Base-by-base conservation (phyloP, 1,140 invertebrate species). In the Paracyclopina nana region DNA sequence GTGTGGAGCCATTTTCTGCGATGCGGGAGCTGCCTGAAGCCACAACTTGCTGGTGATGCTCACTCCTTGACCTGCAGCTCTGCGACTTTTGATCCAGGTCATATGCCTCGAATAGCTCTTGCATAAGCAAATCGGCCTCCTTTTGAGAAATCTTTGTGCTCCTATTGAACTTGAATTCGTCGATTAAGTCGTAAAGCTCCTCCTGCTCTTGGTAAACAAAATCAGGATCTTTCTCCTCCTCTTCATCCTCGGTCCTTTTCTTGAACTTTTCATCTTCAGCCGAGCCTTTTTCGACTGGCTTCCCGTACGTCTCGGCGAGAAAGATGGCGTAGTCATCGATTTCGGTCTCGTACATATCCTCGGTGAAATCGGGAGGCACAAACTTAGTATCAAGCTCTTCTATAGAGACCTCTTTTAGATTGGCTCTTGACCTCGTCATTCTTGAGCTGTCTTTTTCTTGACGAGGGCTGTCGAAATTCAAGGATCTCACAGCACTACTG, bases 121-220 rank as follows among this genome's bases (percentile, higher is more conserved):
- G 14, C 9, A 48, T 48, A 22, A 48, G 45, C 2, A 14, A 22
- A 29, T 48, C 45, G 24, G 30, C 45, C 16, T 48, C 45, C n/a
- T 48, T 48, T 20, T 27, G 25, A 20, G 45, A 28, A 14, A 48
- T 48, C 27, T 48, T 48, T 9, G 45, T 48, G 27, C 45, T 48
- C 18, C 45, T 11, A 18, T 48, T 28, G 27, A 28, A 48, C 27
- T 48, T 48, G 25, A 48, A 48, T 20, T 48, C 45, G n/a, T 48
- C 20, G 2, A 9, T 1, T 6, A 12, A n/a, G 12, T 48, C 45
- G 16, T 4, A 16, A 20, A 16, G 34, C 27, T 48, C 45, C 4
- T 48, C 45, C 2, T 9, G 4, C 5, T 48, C 45, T 48, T 48
- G 45, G 25, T n/a, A 48, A 6, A 4, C 30, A 22, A 28, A 48